phyloP scores from a whole-genome alignment of 2,888 invertebrate genomes.

The Diachrysia chrysitis region DNA sequence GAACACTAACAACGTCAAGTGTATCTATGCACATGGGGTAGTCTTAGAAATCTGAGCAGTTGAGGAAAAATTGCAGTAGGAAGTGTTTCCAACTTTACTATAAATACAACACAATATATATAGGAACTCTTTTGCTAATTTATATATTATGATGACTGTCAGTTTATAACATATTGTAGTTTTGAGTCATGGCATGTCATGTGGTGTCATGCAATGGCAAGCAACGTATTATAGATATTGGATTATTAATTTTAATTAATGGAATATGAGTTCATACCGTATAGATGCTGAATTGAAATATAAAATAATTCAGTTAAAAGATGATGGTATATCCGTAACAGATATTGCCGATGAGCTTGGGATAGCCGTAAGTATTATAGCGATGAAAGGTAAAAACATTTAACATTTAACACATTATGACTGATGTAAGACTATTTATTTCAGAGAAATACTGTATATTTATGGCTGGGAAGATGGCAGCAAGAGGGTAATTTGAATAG shows the following conservation, averaged over 20 bases:
- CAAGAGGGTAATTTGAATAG: no score
- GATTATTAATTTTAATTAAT: conserved; percentile 8
- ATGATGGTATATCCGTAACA: conserved; percentile 9
- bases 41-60: conserved; percentile 4
- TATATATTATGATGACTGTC: not conserved
- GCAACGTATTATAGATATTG: conserved; percentile 3
- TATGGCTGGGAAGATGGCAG: no score
- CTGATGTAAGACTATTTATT: no score
- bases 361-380: no score
- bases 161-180: not conserved
- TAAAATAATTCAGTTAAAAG: conserved; percentile 9
- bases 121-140: not conserved
- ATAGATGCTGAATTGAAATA: conserved; percentile 6
- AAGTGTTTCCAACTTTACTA: conserved; percentile 2
- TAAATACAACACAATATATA: conserved; percentile 3
- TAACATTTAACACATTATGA: no score
- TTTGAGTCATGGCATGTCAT: not conserved
- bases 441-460: no score
- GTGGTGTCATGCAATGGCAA: no score
- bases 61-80: conserved; percentile 4
- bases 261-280: conserved; percentile 9
- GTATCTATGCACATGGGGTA: not conserved
- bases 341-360: conserved; percentile 2
- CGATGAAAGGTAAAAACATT: no score
- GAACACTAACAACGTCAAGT: no score